phyloP scores from a whole-genome alignment of 2,113 vertebrate species.

The Gadus chalcogrammus region DNA sequence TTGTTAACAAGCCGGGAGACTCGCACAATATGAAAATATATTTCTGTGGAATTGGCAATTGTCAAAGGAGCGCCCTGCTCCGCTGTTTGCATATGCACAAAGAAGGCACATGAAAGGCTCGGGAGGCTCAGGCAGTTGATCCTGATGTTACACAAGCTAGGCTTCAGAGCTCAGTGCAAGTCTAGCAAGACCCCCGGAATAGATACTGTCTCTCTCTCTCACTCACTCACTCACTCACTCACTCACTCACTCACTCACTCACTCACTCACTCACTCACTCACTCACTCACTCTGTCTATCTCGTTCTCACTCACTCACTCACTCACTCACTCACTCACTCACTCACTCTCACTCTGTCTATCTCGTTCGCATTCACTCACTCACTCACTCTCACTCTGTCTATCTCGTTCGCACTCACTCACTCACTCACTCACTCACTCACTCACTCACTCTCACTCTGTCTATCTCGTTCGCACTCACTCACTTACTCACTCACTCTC shows the following conservation, averaged over 20 bases:
- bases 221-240: slow-evolving; percentile 7
- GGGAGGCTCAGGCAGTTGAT: slow-evolving; percentile 65
- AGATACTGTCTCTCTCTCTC: slow-evolving; percentile 19
- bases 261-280: not conserved
- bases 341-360: too few species aligned
- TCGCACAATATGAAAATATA: slow-evolving; percentile 45
- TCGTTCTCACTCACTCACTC: not conserved
- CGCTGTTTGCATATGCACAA: slow-evolving; percentile 69
- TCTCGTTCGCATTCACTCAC: not conserved
- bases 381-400: not conserved
- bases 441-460: not conserved
- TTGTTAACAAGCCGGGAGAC: slow-evolving; percentile 55
- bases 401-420: not conserved
- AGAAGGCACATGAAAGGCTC: slow-evolving; percentile 67
- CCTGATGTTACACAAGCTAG: slow-evolving; percentile 65
- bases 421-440: not conserved
- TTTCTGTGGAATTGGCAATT: slow-evolving; percentile 58
- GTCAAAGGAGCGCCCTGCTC: slow-evolving; percentile 59
- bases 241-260: not conserved
- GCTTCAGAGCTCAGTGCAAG: slow-evolving; percentile 55
- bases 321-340: not conserved
- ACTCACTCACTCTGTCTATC: not conserved
- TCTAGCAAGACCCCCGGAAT: slow-evolving; percentile 41
- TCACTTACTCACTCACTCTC: not conserved
- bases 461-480: not conserved